Evolutionary conservation across 2,888 invertebrate species (phyloP).

Genomic region (Metopia argyrocephala): DNA sequence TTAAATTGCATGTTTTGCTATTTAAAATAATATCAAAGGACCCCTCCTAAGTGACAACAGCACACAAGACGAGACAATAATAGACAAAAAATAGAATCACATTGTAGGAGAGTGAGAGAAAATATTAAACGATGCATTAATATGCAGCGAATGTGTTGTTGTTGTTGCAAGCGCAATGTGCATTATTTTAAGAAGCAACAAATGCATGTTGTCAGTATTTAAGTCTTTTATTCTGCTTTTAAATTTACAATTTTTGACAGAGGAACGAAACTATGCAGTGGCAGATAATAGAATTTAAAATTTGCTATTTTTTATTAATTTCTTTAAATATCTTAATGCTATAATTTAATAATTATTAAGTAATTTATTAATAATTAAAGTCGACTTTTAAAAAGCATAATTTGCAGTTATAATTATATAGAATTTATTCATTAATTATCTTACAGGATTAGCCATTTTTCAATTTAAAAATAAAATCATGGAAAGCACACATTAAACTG

Average conservation of each 20-base stretch:
- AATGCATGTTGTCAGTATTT: conserved; percentile 51
- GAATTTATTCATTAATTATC: too few species aligned
- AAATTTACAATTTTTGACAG: conserved; percentile 45
- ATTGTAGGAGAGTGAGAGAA: neutral
- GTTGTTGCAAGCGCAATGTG: conserved; percentile 11
- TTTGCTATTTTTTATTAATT: neutral
- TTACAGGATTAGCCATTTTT: too few species aligned
- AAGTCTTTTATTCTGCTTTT: neutral
- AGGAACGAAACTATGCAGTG: conserved; percentile 41
- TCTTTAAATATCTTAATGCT: too few species aligned
- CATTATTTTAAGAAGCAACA: conserved; percentile 49
- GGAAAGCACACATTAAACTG: too few species aligned
- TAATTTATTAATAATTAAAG: too few species aligned
- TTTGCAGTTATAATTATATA: too few species aligned
- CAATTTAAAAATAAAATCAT: too few species aligned
- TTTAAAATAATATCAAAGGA: conserved; percentile 60
- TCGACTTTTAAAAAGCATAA: too few species aligned
- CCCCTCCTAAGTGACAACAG: conserved; percentile 67
- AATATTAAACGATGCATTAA: neutral
- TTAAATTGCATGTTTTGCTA: conserved; percentile 55
- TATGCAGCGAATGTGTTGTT: neutral
- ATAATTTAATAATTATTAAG: too few species aligned
- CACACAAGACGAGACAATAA: neutral
- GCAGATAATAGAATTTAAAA: neutral
- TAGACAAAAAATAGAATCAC: neutral